phyloP scores from a whole-genome alignment of 2,113 vertebrate species.

The Herpetotheres cachinnans region DNA sequence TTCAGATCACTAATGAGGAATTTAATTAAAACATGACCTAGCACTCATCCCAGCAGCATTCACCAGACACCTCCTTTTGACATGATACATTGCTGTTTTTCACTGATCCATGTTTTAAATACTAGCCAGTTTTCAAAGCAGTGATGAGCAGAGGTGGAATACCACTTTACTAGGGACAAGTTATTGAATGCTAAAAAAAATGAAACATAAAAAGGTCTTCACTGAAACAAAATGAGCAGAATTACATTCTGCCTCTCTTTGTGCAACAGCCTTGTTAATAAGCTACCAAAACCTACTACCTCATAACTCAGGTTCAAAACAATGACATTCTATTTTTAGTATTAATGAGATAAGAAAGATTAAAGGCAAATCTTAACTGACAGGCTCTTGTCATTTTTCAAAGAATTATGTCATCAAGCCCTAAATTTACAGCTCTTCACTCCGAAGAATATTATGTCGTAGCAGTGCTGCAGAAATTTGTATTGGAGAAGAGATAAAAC shows the following conservation, averaged over 20 bases:
- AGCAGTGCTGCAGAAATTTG: neutral
- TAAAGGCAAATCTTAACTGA: neutral
- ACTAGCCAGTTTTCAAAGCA: neutral
- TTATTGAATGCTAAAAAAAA: neutral
- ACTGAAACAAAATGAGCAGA: neutral
- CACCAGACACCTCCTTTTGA: neutral
- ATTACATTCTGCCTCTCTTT: neutral
- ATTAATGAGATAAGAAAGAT: neutral
- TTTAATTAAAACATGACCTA: slow-evolving; percentile 30
- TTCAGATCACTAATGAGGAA: neutral
- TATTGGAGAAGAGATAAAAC: neutral
- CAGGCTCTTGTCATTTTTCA: neutral
- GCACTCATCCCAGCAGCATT: neutral
- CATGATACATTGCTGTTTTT: neutral
- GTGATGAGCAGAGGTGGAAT: neutral
- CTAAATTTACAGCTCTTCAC: neutral
- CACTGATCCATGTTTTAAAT: neutral
- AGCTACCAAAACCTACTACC: neutral
- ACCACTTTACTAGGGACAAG: neutral
- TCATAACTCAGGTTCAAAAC: neutral
- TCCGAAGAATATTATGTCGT: neutral
- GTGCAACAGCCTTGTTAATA: neutral
- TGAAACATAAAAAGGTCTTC: neutral
- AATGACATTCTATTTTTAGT: neutral
- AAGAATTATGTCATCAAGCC: neutral